Evolutionary conservation across 2,113 vertebrate species (phyloP), one percentile per base, ranked within the genome.

Genomic region (Malurus melanocephalus): DNA sequence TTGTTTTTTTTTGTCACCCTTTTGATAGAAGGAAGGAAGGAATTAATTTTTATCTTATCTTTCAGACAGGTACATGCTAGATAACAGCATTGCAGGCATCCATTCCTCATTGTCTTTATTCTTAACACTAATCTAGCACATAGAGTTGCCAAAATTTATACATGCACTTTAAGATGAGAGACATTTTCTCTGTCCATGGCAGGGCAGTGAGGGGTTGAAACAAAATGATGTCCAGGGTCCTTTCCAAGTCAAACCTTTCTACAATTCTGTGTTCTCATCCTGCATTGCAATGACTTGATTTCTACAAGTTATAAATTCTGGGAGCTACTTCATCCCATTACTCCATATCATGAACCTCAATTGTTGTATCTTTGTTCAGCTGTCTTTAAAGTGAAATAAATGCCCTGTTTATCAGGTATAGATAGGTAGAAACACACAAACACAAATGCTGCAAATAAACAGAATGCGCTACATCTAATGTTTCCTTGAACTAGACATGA

Each of bases 151-250:
- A 9, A 56, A 38, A 24, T 33, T 49, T 52, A 49, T 24, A 20
- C 10, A 61, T 11, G 5, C 1, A 10, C 4, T 53, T 35, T 18
- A 72, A 16, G 30, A 49, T 53, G 28, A 60, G 19, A 80, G 6
- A 9, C 6, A 38, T 52, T 13, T 38, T 45, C 12, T 8, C 26
- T 51, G 26, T 57, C 43, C 17, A 10, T 27, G 35, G 9, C 46
- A 38, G 7, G 3, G 4, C 1, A 3, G 1, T 32, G 9, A 42
- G 13, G 4, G 19, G 6, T n/a, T 87, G n/a, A 45, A 52, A 28
- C 19, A 10, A 40, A 3, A 38, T 30, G 16, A 52, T 13, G 9
- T 38, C 10, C 40, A 28, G 80, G 10, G 6, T 52, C 23, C 7
- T 38, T 59, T 60, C 10, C 23, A 30, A 24, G 27, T 10, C 16